phyloP scores from a whole-genome alignment of 2,797 vertebrate species.

The Falco concolor region DNA sequence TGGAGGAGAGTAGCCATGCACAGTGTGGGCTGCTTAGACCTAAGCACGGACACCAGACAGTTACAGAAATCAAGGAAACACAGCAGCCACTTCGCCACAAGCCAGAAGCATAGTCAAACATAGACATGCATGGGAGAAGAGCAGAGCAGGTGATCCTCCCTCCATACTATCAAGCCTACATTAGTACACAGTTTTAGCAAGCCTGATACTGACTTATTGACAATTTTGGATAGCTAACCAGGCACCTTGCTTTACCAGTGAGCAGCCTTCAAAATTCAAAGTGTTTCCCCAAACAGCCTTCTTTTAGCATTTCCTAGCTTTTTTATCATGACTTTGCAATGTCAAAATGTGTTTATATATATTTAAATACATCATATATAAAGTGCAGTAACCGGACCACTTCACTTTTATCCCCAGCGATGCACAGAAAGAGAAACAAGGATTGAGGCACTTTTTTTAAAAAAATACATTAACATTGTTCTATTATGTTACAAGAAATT shows the following conservation, averaged over 20 bases:
- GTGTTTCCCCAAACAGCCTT: neutral
- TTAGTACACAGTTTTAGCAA: neutral
- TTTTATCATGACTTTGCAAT: neutral
- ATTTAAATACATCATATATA: neutral
- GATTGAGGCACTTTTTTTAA: neutral
- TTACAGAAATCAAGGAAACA: neutral
- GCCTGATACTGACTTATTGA: neutral
- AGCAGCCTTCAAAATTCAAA: neutral
- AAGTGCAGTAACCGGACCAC: neutral
- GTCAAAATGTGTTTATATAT: neutral
- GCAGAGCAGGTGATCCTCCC: neutral
- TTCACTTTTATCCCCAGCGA: neutral
- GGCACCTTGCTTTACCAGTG: neutral
- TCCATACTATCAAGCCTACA: neutral
- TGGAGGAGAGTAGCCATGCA: rapidly evolving
- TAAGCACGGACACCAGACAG: rapidly evolving
- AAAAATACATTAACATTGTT: neutral
- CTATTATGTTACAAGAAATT: neutral
- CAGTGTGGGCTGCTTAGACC: neutral
- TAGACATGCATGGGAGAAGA: neutral
- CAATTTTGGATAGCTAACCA: neutral
- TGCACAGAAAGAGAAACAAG: neutral
- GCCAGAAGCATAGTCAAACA: neutral
- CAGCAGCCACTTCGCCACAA: neutral
- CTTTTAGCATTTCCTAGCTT: neutral